Evolutionary conservation across 2,888 invertebrate species (phyloP), one percentile per base, ranked within the genome.

Genomic region (Drosophila infuscata): DNA sequence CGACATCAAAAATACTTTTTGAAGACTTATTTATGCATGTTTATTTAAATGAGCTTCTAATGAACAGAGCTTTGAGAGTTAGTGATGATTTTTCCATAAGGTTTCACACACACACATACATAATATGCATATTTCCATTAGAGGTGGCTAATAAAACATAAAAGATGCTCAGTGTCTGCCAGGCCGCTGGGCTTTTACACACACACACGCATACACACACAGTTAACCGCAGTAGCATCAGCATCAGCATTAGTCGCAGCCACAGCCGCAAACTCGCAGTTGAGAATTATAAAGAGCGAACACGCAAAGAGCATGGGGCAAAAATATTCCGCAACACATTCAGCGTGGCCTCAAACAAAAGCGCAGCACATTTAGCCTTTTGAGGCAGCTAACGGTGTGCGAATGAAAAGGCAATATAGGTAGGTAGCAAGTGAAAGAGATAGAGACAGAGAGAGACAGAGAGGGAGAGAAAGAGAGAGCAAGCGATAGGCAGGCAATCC

Each of bases 71-170:
- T 68, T 43, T 49, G 15, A 15, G 20, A 25, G 15, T 20, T 25
- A 12, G 8, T 6, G 20, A 46, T 15, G 20, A 25, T 4, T 67
- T 48, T 49, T 59, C 30, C 20, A 30, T 35, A 35, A 6, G 49
- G 59, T 48, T 56, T 67, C 62, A 81, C 56, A 43, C 57, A 61
- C 35, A 33, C 59, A 17, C 60, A 58, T 59, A 58, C 54, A 60
- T 58, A 72, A 56, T 56, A 48, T 58, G 66, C 71, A 74, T 74
- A 80, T 74, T 83, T 88, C 83, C 85, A 83, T 88, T 88, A 83
- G 81, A 77, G 69, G 51, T 69, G 67, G 79, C 82, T 83, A 89
- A 84, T 84, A 84, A 84, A 81, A 89, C 84, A 89, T 81, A 79
- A 87, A 79, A 74, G 70, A 74, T 72, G 72, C 46, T 32, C 53